Conservation (phyloP, 2,888 invertebrate species). For the Leptogaster cylindrica region DNA sequence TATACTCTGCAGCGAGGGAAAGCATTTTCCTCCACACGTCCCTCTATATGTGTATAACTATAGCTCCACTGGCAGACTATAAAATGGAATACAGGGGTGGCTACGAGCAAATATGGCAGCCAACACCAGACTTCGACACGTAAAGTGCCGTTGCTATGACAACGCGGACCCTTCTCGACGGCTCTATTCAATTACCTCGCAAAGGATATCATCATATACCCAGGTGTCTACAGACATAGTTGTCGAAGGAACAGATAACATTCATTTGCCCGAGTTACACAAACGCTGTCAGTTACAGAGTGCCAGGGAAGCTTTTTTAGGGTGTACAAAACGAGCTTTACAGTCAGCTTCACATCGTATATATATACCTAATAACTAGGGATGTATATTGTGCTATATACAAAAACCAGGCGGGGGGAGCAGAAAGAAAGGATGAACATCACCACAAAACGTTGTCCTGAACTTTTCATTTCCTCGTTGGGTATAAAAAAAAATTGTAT, state of each 20-base stretch:
- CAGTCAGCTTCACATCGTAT: background rate
- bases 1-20: too few species aligned
- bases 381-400: constrained; percentile 8
- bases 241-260: constrained; percentile 28
- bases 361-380: background rate
- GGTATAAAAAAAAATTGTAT: background rate
- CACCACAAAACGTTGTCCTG: constrained; percentile 35
- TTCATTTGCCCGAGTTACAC: constrained; percentile 23
- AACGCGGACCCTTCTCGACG: constrained; percentile 54
- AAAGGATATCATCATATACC: constrained; percentile 1
- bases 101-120: constrained; percentile 62
- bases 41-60: background rate
- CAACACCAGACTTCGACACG: constrained; percentile 62
- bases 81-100: constrained; percentile 47
- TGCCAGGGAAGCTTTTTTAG: constrained; percentile 32
- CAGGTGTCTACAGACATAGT: constrained; percentile 12
- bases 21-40: too few species aligned
- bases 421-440: constrained; percentile 36
- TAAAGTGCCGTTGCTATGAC: constrained; percentile 62
- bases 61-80: constrained; percentile 20
- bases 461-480: constrained; percentile 28
- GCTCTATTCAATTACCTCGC: constrained; percentile 42
- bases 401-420: constrained; percentile 1
- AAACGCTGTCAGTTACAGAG: constrained; percentile 22
- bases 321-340: constrained; percentile 38